Evolutionary conservation across 2,113 vertebrate species (phyloP).

Genomic region (Chrysemys picta): DNA sequence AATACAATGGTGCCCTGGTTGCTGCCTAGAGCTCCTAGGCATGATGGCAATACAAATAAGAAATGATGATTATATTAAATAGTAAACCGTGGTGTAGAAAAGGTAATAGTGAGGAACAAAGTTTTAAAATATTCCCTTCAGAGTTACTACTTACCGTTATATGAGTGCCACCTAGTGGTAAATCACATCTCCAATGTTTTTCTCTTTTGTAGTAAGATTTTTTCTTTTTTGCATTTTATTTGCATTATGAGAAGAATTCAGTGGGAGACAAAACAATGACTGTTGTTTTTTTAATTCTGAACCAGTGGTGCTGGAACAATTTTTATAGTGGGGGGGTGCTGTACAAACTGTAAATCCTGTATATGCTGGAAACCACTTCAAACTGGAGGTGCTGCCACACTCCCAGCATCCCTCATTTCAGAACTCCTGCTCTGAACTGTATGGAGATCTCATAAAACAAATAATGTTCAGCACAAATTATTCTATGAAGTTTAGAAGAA

Average conservation of each 20-base stretch:
- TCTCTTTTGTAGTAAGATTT: background rate
- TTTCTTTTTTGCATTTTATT: background rate
- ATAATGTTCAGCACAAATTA: background rate
- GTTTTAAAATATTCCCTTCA: background rate
- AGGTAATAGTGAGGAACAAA: background rate
- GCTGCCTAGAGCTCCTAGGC: background rate
- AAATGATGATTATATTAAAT: background rate
- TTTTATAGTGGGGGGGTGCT: too few relatives aligned
- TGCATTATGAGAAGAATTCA: background rate
- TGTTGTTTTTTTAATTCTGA: background rate
- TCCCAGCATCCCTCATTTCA: too few relatives aligned
- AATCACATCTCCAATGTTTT: background rate
- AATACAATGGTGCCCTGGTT: background rate
- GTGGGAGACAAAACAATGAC: background rate
- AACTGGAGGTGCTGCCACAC: too few relatives aligned
- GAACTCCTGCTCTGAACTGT: background rate
- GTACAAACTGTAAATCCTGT: too few relatives aligned
- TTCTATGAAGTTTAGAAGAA: background rate
- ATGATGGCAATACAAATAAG: background rate
- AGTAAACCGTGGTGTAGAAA: background rate
- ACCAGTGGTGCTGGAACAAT: too few relatives aligned
- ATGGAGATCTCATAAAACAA: background rate
- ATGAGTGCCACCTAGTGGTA: constrained; percentile 69
- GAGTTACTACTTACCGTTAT: background rate
- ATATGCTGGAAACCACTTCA: too few relatives aligned